phyloP scores from a whole-genome alignment of 2,888 invertebrate genomes.

The Acanthacorydalis orientalis region DNA sequence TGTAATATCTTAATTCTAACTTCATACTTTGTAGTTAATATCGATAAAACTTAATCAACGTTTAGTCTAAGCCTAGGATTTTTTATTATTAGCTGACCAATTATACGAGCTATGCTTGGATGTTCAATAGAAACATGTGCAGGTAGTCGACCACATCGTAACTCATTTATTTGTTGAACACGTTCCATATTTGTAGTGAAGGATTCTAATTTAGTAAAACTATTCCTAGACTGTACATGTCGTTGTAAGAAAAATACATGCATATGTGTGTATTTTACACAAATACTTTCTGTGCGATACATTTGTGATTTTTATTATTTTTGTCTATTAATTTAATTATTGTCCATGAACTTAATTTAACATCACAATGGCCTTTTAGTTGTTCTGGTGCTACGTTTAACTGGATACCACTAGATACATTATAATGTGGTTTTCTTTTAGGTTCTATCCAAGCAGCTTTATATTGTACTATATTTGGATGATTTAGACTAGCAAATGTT shows the following conservation, averaged over 20 bases:
- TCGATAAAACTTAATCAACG: conserved; percentile 34
- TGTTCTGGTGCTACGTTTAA: conserved; percentile 76
- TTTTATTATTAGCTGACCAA: conserved; percentile 37
- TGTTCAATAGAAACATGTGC: conserved; percentile 33
- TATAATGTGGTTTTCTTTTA: conserved; percentile 40
- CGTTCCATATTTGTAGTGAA: conserved; percentile 67
- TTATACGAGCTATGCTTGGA: conserved; percentile 41
- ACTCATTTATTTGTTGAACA: conserved; percentile 40
- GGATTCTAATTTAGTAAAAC: conserved; percentile 56
- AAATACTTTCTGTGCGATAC: background rate
- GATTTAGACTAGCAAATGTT: conserved; percentile 60
- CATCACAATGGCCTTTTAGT: conserved; percentile 51
- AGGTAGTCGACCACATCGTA: conserved; percentile 46
- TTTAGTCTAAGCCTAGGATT: conserved; percentile 38
- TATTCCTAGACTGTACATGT: conserved; percentile 69
- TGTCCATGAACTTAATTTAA: conserved; percentile 37
- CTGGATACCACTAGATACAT: conserved; percentile 53
- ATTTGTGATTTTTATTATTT: background rate
- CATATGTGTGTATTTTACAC: no score
- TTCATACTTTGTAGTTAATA: conserved; percentile 23
- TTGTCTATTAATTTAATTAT: background rate
- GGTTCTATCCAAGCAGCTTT: conserved; percentile 73
- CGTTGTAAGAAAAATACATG: conserved; percentile 41
- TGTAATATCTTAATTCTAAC: conserved; percentile 30
- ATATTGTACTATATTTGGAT: conserved; percentile 66